Evolutionary conservation across 2,797 vertebrate genomes (phyloP).

Genomic region (Poecilia gillii): DNA sequence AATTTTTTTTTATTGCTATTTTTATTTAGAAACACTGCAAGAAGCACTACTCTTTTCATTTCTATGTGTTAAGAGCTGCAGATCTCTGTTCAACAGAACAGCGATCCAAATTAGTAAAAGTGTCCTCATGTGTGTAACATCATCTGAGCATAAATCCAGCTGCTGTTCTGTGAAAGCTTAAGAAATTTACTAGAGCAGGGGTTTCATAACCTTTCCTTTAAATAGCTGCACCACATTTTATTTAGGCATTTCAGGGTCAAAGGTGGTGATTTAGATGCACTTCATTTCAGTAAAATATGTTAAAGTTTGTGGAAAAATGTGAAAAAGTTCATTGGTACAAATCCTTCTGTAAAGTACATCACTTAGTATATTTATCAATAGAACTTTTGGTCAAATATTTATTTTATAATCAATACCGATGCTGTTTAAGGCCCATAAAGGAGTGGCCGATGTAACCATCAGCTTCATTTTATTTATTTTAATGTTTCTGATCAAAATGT

Average conservation of each 20-base stretch:
- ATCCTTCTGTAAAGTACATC: neutral
- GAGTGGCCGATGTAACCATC: neutral
- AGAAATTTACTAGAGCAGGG: neutral
- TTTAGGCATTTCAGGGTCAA: neutral
- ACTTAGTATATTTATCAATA: neutral
- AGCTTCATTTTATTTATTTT: neutral
- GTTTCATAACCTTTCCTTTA: too few species aligned
- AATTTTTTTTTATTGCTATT: neutral
- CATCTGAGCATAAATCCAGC: neutral
- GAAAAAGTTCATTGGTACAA: neutral
- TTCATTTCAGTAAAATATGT: neutral
- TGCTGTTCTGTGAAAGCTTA: neutral
- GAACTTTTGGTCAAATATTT: neutral
- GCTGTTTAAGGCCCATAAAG: neutral
- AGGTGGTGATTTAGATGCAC: neutral
- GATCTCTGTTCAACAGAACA: neutral
- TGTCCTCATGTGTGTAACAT: neutral
- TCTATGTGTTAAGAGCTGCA: neutral
- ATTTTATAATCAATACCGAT: neutral
- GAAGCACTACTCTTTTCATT: neutral
- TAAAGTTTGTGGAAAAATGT: neutral
- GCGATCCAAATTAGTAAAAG: neutral
- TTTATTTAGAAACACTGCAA: neutral
- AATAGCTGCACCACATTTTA: neutral
- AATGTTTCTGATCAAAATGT: neutral